These are phyloP conservation scores for Chaetops frenatus DNA, from an alignment of 2,113 vertebrate genomes.

Conservation along the genomic window DNA sequence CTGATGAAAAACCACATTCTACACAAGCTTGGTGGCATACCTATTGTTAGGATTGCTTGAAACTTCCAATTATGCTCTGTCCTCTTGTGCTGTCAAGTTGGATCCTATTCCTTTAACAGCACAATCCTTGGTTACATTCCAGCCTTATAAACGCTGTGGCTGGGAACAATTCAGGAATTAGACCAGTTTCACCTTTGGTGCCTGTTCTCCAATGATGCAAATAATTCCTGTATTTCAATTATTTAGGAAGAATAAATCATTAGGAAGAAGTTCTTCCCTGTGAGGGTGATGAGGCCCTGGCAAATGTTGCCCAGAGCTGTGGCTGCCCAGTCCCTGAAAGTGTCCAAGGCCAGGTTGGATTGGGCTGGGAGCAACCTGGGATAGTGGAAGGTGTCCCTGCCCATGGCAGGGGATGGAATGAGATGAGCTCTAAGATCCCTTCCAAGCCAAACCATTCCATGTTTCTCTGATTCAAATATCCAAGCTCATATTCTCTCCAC, in stretches of 20 bases:
- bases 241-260: neutral
- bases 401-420: neutral
- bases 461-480: neutral
- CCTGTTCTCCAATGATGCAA: neutral
- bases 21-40: neutral
- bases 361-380: accelerated
- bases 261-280: neutral
- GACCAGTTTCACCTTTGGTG: neutral
- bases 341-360: neutral
- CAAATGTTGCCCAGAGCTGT: neutral
- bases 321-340: neutral
- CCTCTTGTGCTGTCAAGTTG: neutral
- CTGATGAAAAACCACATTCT: neutral
- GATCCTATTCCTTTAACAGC: neutral
- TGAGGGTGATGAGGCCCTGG: neutral
- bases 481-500: neutral
- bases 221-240: neutral
- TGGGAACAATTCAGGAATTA: neutral
- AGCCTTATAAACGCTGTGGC: neutral
- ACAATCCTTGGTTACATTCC: neutral
- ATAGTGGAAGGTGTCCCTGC: neutral
- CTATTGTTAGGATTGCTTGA: neutral
- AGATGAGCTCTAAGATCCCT: neutral
- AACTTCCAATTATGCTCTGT: neutral
- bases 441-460: neutral